Evolutionary conservation across 1,140 invertebrate species (phyloP), one percentile per base, ranked within the genome.

Genomic region (Gonatopus flavifemur): DNA sequence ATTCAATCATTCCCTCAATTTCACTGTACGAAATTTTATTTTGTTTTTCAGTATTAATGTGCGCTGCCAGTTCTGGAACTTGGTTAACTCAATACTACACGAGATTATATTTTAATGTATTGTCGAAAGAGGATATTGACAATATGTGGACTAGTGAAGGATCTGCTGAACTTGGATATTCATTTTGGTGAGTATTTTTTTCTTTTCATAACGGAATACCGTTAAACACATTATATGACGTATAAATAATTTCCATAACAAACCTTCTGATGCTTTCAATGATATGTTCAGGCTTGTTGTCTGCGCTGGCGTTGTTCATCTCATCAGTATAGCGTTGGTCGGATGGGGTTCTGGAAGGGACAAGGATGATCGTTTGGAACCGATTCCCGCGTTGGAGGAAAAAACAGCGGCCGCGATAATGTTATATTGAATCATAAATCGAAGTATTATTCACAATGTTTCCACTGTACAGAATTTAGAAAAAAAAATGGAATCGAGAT

Each of bases 361-460:
- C 7, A 77, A 83, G 18, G 82, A 86, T 24, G 78, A 83, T 19
- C 84, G 84, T 55, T 77, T 82, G 0, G 80, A 76, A 47, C 59
- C 84, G 1, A 83, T 86, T 39, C 86, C 87, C 0, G 83, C 88
- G 21, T 76, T 88, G 7, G 88, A 91, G 64, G 89, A 91, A 71
- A 91, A 91, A 76, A 83, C 87, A 42, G 90, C 90, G 57, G 89
- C 88, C 63, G 88, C 88, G 57, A 91, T 91, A 68, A 91, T 92
- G 88, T 76, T 91, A 38, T 91, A 91, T 67, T 91, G 77, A 80
- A n/a, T n/a, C n/a, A n/a, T n/a, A n/a, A n/a, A n/a, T n/a, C n/a
- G n/a, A n/a, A n/a, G n/a, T n/a, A n/a, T n/a, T n/a, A n/a, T n/a
- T n/a, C n/a, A n/a, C n/a, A n/a, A n/a, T n/a, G n/a, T n/a, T n/a